phyloP scores from a whole-genome alignment of 2,888 invertebrate genomes.

The Branchellion lobata region DNA sequence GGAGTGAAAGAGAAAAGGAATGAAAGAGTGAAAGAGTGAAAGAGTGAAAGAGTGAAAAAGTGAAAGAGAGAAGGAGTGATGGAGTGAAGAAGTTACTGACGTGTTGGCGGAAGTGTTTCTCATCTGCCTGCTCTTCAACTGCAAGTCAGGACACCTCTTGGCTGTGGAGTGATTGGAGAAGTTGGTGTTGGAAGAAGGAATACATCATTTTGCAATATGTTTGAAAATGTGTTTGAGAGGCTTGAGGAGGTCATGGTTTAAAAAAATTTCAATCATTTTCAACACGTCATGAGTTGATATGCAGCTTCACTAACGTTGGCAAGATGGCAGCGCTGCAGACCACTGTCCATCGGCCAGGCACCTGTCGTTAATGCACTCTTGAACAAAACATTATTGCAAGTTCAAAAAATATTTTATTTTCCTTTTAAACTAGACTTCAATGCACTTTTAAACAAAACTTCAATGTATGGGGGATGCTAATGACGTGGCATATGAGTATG shows the following conservation, averaged over 20 bases:
- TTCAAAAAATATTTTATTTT: neutral
- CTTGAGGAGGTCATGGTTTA: no score
- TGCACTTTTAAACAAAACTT: no score
- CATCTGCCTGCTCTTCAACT: constrained; percentile 14
- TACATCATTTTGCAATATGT: neutral
- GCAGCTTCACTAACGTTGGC: constrained; percentile 48
- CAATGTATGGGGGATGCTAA: no score
- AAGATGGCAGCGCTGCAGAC: constrained; percentile 51
- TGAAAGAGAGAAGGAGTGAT: no score
- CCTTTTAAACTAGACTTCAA: no score
- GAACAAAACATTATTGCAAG: neutral
- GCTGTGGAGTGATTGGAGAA: constrained; percentile 39
- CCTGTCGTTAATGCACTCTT: constrained; percentile 36
- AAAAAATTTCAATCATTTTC: no score
- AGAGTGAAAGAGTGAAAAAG: no score
- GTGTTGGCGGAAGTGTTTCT: constrained; percentile 47
- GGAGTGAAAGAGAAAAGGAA: no score
- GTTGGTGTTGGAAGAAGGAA: neutral
- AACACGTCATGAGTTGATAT: no score
- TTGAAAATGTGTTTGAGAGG: neutral
- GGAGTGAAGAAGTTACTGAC: no score
- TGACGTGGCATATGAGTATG: no score
- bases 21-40: no score
- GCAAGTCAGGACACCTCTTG: constrained; percentile 50
- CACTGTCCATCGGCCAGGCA: constrained; percentile 50